These are phyloP conservation scores for Drosophila dives DNA, from an alignment of 2,888 invertebrate genomes.

Conservation along the genomic window DNA sequence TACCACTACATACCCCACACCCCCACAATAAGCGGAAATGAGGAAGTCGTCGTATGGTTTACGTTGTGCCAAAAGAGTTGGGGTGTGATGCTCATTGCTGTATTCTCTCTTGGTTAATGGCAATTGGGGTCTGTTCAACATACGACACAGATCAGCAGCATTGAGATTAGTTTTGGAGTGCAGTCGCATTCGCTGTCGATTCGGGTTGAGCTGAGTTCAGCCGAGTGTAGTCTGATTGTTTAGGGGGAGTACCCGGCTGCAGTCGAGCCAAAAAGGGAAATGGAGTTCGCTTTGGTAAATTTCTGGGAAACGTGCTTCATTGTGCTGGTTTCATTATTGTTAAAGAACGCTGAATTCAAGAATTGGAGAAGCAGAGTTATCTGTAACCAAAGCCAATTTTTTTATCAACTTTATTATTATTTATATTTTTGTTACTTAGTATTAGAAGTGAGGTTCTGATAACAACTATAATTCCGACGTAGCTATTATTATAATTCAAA, in stretches of 20 bases:
- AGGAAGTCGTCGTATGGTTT: constrained; percentile 73
- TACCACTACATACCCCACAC: neutral
- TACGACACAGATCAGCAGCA: constrained; percentile 64
- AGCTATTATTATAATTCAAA: neutral
- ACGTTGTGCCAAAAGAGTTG: constrained; percentile 77
- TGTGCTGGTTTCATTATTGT: constrained; percentile 37
- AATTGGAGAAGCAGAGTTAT: neutral
- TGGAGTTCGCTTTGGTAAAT: constrained; percentile 47
- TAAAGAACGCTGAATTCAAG: constrained; percentile 4
- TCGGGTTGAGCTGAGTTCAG: constrained; percentile 9
- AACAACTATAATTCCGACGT: too few relatives aligned
- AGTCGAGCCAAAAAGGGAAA: constrained; percentile 40
- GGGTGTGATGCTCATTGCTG: constrained; percentile 49
- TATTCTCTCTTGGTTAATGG: constrained; percentile 4
- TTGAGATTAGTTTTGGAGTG: constrained; percentile 63
- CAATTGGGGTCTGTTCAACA: constrained; percentile 55
- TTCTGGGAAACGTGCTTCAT: constrained; percentile 53
- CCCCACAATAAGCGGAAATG: constrained; percentile 66
- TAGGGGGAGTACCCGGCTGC: constrained; percentile 46
- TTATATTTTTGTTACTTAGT: neutral
- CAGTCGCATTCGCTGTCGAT: constrained; percentile 12
- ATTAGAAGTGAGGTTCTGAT: too few relatives aligned
- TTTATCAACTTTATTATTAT: neutral
- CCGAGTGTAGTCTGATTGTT: constrained; percentile 9
- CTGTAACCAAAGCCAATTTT: neutral